Percentiles rank a stretch among this genome's conserved stretches.
Evolutionary conservation across 2,113 vertebrate species (phyloP).

Genomic region (Ptilonorhynchus violaceus): DNA sequence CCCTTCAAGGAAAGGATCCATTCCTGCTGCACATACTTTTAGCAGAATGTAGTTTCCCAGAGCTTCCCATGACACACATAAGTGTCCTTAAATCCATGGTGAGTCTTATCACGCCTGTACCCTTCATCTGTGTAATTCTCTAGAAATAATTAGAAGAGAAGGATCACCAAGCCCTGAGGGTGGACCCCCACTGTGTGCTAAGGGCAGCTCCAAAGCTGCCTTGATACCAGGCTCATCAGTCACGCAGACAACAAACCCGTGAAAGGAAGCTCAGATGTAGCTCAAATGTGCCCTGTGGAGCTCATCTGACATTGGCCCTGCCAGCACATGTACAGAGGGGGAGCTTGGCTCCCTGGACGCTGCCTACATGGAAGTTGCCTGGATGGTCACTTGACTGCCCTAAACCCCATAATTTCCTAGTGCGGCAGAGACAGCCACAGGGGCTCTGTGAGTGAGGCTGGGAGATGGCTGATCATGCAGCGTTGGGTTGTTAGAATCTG

Average conservation of each 20-base stretch:
- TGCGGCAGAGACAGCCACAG: background rate
- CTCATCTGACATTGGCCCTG: background rate
- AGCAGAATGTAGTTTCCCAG: background rate
- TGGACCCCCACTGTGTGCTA: background rate
- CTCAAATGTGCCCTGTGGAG: background rate
- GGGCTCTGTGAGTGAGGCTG: background rate
- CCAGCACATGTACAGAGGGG: background rate
- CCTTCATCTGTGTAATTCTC: conserved; percentile 18
- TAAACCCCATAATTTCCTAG: background rate
- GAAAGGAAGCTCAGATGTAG: background rate
- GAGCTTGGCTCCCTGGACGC: rapidly evolving
- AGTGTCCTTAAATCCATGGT: background rate
- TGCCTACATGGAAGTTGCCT: background rate
- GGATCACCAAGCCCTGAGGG: background rate
- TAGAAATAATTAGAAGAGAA: conserved; percentile 53
- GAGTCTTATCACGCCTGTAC: background rate
- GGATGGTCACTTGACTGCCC: background rate
- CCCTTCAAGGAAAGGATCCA: background rate
- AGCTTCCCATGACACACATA: background rate
- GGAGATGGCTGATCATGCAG: background rate
- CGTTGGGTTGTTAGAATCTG: background rate
- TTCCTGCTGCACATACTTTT: background rate
- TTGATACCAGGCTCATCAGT: background rate
- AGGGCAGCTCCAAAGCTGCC: background rate
- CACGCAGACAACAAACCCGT: background rate